phyloP scores from a whole-genome alignment of 2,113 vertebrate genomes.

The Nansenia antarctica region DNA sequence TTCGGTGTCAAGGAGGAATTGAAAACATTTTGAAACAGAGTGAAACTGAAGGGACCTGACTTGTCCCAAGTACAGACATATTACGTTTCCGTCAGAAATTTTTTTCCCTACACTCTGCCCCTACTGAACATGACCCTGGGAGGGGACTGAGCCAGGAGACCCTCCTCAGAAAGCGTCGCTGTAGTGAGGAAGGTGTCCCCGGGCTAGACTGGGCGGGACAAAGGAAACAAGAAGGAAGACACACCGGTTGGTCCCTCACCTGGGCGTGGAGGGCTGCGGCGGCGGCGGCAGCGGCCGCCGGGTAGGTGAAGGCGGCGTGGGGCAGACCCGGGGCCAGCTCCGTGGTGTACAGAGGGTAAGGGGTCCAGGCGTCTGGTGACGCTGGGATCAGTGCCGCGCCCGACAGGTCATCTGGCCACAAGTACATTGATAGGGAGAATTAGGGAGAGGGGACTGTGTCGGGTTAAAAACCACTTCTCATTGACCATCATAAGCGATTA shows the following conservation, averaged over 20 bases:
- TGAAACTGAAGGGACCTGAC: too few species aligned
- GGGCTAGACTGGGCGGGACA: too few species aligned
- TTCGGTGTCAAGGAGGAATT: too few species aligned
- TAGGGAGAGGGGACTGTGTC: conserved; percentile 3
- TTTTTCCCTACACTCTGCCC: too few species aligned
- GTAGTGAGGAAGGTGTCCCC: too few species aligned
- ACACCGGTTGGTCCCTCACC: conserved; percentile 80
- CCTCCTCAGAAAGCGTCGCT: too few species aligned
- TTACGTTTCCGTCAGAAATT: too few species aligned
- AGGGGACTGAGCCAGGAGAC: too few species aligned
- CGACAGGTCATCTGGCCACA: conserved; percentile 89
- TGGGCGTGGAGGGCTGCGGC: conserved; percentile 94
- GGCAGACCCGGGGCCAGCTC: conserved; percentile 95
- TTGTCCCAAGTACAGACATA: too few species aligned
- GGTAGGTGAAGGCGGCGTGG: conserved; percentile 93
- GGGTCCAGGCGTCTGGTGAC: conserved; percentile 93
- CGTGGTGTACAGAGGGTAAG: conserved; percentile 94
- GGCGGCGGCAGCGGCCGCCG: conserved; percentile 85
- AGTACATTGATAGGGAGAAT: conserved; percentile 11
- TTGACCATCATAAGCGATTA: background rate
- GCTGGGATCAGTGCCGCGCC: conserved; percentile 95
- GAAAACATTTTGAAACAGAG: too few species aligned
- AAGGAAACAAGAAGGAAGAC: conserved; percentile 16
- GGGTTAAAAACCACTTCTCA: background rate
- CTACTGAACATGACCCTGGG: too few species aligned